These are phyloP conservation scores for Drosophila ironensis DNA, from an alignment of 1,140 invertebrate species.

Conservation along the genomic window DNA sequence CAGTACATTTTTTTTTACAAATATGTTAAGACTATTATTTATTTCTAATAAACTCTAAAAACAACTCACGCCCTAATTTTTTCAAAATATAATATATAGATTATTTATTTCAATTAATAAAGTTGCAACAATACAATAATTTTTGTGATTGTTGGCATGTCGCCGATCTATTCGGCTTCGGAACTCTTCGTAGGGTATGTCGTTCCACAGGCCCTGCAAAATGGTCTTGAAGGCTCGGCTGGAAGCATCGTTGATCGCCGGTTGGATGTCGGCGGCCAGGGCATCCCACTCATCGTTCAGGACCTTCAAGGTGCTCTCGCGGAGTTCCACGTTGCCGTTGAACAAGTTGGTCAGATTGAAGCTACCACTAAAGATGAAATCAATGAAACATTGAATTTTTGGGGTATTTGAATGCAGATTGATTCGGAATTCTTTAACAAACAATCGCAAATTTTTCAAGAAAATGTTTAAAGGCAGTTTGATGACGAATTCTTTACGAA, in stretches of 20 bases:
- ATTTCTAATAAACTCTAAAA: neutral
- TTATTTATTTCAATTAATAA: too few species aligned
- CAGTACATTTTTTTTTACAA: neutral
- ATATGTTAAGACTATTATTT: neutral
- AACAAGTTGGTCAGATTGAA: constrained; percentile 56
- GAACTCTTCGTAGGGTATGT: constrained; percentile 56
- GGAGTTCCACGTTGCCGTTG: constrained; percentile 40
- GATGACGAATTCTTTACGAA: too few species aligned
- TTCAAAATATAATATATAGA: too few species aligned
- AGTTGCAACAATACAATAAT: too few species aligned
- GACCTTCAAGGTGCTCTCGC: constrained; percentile 51
- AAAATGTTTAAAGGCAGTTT: too few species aligned
- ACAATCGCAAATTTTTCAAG: too few species aligned
- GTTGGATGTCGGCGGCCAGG: constrained; percentile 48
- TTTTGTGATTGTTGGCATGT: too few species aligned
- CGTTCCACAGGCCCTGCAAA: constrained; percentile 38
- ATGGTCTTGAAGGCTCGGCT: constrained; percentile 4
- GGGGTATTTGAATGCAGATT: too few species aligned
- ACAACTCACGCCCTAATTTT: too few species aligned
- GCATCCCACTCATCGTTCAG: constrained; percentile 48
- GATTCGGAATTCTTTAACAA: too few species aligned
- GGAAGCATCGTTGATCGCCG: constrained; percentile 36
- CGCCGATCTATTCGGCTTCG: neutral
- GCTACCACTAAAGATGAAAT: constrained; percentile 24
- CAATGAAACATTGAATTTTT: too few species aligned